These are phyloP conservation scores for Mirza zaza DNA, from an alignment of 2,113 vertebrate genomes.

Conservation along the genomic window DNA sequence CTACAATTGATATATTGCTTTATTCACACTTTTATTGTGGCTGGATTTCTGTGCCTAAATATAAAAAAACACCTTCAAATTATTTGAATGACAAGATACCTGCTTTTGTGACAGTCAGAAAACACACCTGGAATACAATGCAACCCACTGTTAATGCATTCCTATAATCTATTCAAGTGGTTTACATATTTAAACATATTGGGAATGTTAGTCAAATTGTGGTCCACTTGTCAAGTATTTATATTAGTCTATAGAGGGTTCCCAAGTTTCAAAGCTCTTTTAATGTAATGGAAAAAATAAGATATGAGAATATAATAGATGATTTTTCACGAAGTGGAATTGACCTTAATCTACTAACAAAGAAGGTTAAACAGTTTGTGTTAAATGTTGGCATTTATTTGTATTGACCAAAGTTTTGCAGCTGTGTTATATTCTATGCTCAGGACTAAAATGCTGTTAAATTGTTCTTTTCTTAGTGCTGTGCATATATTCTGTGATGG, in stretches of 20 bases:
- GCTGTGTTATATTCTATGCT: conserved; percentile 81
- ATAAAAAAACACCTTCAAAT: conserved; percentile 66
- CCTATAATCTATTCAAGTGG: conserved; percentile 54
- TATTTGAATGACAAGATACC: conserved; percentile 75
- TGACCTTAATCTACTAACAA: conserved; percentile 72
- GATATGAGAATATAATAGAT: conserved; percentile 46
- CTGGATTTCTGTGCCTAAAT: conserved; percentile 78
- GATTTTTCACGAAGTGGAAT: conserved; percentile 54
- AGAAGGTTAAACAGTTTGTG: conserved; percentile 66
- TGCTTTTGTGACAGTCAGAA: conserved; percentile 69
- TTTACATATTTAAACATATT: conserved; percentile 62
- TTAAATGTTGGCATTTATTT: conserved; percentile 74
- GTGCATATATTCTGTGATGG: conserved; percentile 78
- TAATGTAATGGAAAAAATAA: conserved; percentile 61
- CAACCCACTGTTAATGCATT: conserved; percentile 67
- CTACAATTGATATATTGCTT: conserved; percentile 75
- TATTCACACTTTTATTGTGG: conserved; percentile 72
- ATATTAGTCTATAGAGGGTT: not conserved
- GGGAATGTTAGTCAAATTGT: conserved; percentile 38
- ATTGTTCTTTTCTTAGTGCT: conserved; percentile 78
- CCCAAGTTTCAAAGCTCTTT: conserved; percentile 58
- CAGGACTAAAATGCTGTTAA: conserved; percentile 81
- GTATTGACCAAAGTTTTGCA: conserved; percentile 86
- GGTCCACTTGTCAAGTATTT: conserved; percentile 15
- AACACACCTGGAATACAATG: conserved; percentile 55